Base-by-base conservation (phyloP, 64 coral and sea anemone species). In the Porites lutea region DNA sequence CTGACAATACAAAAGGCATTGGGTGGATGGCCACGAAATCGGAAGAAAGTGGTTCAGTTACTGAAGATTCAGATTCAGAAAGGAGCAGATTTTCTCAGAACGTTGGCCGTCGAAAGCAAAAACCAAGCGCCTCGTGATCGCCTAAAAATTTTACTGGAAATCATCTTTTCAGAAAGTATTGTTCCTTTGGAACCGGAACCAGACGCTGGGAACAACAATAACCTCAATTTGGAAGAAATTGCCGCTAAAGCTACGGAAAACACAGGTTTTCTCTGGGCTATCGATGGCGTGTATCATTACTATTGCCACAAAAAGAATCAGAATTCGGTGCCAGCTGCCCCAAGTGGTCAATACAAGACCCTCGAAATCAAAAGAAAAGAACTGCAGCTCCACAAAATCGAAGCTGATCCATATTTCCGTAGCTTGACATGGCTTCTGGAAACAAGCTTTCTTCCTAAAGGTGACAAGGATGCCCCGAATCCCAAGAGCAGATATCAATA, bases 1-100 rank as follows among this genome's bases (percentile, higher is more conserved):
- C 74, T 77, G 74, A 77, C 74, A 77, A 48, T 77, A 4, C 46
- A 77, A 77, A 77, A 13, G 54, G 74, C 74, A 19, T 77, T 52
- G 15, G 9, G 8, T 6, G 74, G n/a, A 50, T 77, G 74, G 74
- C 74, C 74, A 48, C 13, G 13, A 11, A 48, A 45, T 77, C 12
- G 8, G 44, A 19, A 8, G 10, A 4, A 48, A 48, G 44, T 77
- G 12, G 44, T 77, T 10, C 5, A 77, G 6, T 48, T 77, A 48
- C 8, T 77, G 9, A 48, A 77, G 45, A 50, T 4, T 3, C 37
- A 77, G 45, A 77, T 77, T 77, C 46, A 6, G 5, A 77, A 77
- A 77, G 45, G 74, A 50, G 74, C 10, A 48, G 74, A 77, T 19
- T 77, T 77, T 48, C 13, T 48, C 44, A 48, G 74, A 77, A 6